Percentiles rank a stretch among this genome's conserved stretches.
Conservation (phyloP, 37 sponge, comb jelly and placozoan species). For the Amphimedon queenslandica region DNA sequence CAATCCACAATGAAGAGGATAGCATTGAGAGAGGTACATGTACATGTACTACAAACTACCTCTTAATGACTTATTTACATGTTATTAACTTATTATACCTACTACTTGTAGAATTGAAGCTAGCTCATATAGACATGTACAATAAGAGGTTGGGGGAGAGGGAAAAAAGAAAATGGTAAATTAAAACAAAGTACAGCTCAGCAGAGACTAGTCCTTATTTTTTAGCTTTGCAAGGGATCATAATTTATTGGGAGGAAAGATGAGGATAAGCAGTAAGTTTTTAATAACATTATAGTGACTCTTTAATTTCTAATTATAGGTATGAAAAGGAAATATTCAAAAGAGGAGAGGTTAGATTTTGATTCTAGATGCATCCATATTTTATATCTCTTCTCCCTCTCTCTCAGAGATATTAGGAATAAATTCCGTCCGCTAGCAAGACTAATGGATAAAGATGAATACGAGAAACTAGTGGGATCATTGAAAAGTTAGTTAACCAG, state of each 20-base stretch:
- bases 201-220: not conserved
- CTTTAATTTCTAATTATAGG: too few relatives aligned
- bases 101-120: conserved; percentile 42
- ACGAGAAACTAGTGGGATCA: conserved; percentile 57
- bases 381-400: not conserved
- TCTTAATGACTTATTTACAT: too few relatives aligned
- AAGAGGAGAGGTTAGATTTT: conserved; percentile 75
- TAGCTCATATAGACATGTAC: conserved; percentile 81
- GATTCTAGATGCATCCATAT: conserved; percentile 5
- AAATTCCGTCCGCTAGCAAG: conserved; percentile 53
- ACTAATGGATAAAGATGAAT: conserved; percentile 54
- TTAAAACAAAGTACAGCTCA: not conserved
- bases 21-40: conserved; percentile 47
- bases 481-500: conserved; percentile 40
- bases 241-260: conserved; percentile 60
- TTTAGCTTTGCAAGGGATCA: conserved; percentile 55
- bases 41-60: too few relatives aligned
- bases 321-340: conserved; percentile 45
- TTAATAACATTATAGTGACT: too few relatives aligned
- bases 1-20: conserved; percentile 60
- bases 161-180: conserved; percentile 55
- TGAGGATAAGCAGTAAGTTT: conserved; percentile 41
- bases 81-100: too few relatives aligned
- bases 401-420: conserved; percentile 43
- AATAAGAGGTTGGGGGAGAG: conserved; percentile 63